These are phyloP conservation scores for Muscicapa adusta DNA, from an alignment of 2,113 vertebrate species.

Conservation along the genomic window DNA sequence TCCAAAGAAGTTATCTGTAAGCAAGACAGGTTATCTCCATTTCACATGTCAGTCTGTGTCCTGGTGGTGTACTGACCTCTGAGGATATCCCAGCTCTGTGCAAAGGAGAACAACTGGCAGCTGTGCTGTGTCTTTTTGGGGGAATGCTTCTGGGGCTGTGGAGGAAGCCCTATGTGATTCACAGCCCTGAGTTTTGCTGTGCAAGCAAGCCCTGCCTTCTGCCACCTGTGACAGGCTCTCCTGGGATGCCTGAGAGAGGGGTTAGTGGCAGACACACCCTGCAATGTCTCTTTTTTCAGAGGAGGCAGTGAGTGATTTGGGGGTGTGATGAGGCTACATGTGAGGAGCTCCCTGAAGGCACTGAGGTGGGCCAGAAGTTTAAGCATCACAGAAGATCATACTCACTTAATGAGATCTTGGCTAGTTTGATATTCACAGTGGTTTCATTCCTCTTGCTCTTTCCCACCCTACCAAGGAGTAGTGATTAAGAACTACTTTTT, in stretches of 20 bases:
- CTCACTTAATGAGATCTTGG: neutral
- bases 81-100: neutral
- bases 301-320: neutral
- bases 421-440: constrained; percentile 1
- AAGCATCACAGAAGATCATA: neutral
- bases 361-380: neutral
- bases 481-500: constrained; percentile 9
- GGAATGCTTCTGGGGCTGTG: neutral
- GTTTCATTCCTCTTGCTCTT: constrained; percentile 14
- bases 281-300: neutral
- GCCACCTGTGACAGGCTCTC: neutral
- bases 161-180: neutral
- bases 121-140: neutral
- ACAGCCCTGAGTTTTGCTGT: neutral
- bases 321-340: neutral
- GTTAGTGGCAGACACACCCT: neutral
- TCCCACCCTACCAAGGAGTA: neutral
- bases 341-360: neutral
- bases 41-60: rapidly evolving
- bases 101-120: neutral
- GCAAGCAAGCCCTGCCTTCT: neutral
- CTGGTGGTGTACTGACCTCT: rapidly evolving
- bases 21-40: rapidly evolving
- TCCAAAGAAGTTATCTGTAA: neutral
- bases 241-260: neutral